phyloP scores from a whole-genome alignment of 30 jellyfish, hydroid and myxozoan species.

The Pseudorhiza aurosa region DNA sequence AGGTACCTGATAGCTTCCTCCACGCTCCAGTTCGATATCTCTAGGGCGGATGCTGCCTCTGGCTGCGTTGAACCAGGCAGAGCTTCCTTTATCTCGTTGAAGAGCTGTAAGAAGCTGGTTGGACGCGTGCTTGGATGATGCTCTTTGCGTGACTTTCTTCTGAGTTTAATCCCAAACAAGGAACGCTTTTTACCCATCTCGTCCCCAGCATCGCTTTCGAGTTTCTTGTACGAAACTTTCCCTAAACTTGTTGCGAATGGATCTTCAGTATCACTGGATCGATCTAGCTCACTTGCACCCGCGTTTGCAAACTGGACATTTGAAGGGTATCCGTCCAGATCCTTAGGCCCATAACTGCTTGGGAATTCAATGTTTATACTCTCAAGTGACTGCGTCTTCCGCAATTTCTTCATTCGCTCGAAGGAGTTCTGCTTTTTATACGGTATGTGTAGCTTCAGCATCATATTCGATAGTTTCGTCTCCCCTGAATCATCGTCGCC shows the following conservation, averaged over 20 bases:
- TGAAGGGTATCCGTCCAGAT: not conserved
- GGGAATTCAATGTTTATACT: constrained; percentile 4
- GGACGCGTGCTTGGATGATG: not conserved
- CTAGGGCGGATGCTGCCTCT: constrained; percentile 21
- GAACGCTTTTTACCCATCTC: constrained; percentile 1
- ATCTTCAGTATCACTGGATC: not conserved
- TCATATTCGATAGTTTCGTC: no score
- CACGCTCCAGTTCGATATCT: constrained; percentile 30
- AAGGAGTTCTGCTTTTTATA: constrained; percentile 7
- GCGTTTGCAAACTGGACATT: not conserved
- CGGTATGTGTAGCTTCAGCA: no score
- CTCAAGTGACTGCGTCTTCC: constrained; percentile 63
- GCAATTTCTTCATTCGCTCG: constrained; percentile 32
- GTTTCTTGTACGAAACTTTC: constrained; percentile 34
- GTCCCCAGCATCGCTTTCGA: constrained; percentile 17
- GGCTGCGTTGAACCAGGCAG: constrained; percentile 34
- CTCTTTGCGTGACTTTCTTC: constrained; percentile 23
- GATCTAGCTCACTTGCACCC: not conserved
- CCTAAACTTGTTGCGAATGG: constrained; percentile 18
- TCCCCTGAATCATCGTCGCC: not conserved
- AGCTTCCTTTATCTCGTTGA: not conserved
- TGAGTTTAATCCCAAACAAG: constrained; percentile 24
- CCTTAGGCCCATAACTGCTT: no score
- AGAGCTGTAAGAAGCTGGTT: not conserved
- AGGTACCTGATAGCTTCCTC: constrained; percentile 43